phyloP scores from a whole-genome alignment of 2,797 vertebrate species.

The Kryptopterus vitreolus region DNA sequence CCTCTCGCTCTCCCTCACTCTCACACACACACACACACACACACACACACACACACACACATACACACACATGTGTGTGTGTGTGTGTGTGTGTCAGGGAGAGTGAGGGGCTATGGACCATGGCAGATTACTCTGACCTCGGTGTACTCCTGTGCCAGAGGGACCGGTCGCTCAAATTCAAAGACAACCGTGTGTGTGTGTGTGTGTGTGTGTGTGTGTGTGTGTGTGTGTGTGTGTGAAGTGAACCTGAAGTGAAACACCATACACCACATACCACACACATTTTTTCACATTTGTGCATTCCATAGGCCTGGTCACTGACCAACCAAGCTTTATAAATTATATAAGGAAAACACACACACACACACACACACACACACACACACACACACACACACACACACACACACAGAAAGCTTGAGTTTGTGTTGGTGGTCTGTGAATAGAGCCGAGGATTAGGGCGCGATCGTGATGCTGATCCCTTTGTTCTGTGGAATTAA shows the following conservation, averaged over 20 bases:
- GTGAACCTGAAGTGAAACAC: conserved; percentile 40
- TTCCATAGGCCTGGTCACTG: conserved; percentile 11
- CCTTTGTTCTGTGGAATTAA: neutral
- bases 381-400: neutral
- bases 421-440: conserved; percentile 1
- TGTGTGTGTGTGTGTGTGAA: neutral
- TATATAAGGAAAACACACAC: neutral
- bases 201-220: conserved; percentile 19
- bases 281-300: neutral
- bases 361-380: neutral
- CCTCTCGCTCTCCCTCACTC: neutral
- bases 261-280: conserved; percentile 35
- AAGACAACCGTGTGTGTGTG: neutral
- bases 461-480: neutral
- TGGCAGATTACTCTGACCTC: conserved; percentile 64
- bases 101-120: conserved; percentile 46
- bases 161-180: conserved; percentile 38
- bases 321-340: conserved; percentile 6
- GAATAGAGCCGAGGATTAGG: neutral
- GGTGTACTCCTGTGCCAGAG: conserved; percentile 49
- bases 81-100: neutral
- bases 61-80: neutral
- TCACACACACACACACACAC: neutral
- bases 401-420: neutral
- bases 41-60: neutral